A percentile compares a stretch with the other conserved stretches of the same genome.
These are phyloP conservation scores for Drosophila elegans DNA, from an alignment of 1,140 invertebrate genomes.

Conservation along the genomic window DNA sequence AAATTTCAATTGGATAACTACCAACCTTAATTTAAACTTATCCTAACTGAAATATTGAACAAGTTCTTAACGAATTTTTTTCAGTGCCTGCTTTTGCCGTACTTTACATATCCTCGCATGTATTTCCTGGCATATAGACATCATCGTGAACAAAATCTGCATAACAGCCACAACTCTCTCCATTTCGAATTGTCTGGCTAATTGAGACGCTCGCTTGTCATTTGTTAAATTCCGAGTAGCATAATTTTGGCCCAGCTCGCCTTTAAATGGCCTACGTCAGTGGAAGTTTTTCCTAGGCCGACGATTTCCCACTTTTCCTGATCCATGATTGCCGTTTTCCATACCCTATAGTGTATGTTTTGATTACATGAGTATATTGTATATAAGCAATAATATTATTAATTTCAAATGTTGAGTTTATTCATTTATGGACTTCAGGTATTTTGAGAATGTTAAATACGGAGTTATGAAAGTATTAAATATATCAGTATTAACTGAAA, in stretches of 20 bases:
- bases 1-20: too few species aligned
- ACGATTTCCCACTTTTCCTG: background rate
- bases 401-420: too few species aligned
- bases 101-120: slow-evolving; percentile 28
- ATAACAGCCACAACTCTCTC: slow-evolving; percentile 21
- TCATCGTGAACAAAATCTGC: slow-evolving; percentile 34
- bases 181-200: slow-evolving; percentile 46
- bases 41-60: too few species aligned
- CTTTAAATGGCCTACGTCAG: slow-evolving; percentile 40
- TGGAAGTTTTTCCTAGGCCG: background rate
- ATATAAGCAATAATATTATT: too few species aligned
- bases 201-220: slow-evolving; percentile 63
- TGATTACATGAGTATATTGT: background rate
- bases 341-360: background rate
- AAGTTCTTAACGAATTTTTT: too few species aligned
- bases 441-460: too few species aligned
- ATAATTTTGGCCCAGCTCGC: slow-evolving; percentile 28
- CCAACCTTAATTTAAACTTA: too few species aligned
- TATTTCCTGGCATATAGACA: slow-evolving; percentile 34
- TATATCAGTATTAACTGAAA: too few species aligned
- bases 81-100: slow-evolving; percentile 1
- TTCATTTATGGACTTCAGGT: too few species aligned
- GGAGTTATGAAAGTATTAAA: too few species aligned
- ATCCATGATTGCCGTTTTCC: background rate
- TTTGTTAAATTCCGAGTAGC: slow-evolving; percentile 47